Percentiles rank a stretch among this genome's conserved stretches.
These are phyloP conservation scores for Trogon melanurus DNA, from an alignment of 2,113 vertebrate genomes.

Conservation along the genomic window DNA sequence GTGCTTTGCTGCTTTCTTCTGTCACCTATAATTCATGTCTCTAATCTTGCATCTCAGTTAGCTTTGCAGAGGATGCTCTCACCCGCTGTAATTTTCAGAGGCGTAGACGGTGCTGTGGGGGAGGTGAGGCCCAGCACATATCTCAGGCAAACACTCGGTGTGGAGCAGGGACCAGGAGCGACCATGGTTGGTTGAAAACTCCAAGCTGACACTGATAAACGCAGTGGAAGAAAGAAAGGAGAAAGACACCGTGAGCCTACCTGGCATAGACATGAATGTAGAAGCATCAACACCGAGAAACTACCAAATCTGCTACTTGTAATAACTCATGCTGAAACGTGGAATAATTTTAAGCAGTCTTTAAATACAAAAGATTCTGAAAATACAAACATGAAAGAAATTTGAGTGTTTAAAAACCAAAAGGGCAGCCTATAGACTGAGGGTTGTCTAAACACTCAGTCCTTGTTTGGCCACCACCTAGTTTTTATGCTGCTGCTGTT, in stretches of 20 bases:
- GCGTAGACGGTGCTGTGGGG: constrained; percentile 95
- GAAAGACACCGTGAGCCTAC: not conserved
- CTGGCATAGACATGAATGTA: not conserved
- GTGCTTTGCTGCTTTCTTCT: not conserved
- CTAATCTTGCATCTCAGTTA: not conserved
- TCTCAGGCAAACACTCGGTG: constrained; percentile 92
- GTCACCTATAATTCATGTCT: not conserved
- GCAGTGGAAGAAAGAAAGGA: not conserved
- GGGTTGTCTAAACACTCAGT: not conserved
- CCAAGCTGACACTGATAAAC: constrained; percentile 84
- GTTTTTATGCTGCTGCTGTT: not conserved
- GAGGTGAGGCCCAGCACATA: constrained; percentile 91
- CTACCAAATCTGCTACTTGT: not conserved
- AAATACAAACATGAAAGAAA: not conserved
- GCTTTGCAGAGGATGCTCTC: constrained; percentile 39
- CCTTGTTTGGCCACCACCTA: not conserved
- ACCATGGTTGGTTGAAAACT: constrained; percentile 95
- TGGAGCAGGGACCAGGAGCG: constrained; percentile 94
- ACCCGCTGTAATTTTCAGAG: constrained; percentile 98
- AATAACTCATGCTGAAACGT: not conserved
- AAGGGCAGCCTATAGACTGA: not conserved
- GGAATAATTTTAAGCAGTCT: not conserved
- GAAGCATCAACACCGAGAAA: not conserved
- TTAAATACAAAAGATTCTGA: constrained; percentile 4
- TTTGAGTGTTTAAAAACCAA: not conserved